Evolutionary conservation across 2,888 invertebrate genomes (phyloP), one percentile per base, ranked within the genome.

Genomic region (Drosophila austrosaltans): DNA sequence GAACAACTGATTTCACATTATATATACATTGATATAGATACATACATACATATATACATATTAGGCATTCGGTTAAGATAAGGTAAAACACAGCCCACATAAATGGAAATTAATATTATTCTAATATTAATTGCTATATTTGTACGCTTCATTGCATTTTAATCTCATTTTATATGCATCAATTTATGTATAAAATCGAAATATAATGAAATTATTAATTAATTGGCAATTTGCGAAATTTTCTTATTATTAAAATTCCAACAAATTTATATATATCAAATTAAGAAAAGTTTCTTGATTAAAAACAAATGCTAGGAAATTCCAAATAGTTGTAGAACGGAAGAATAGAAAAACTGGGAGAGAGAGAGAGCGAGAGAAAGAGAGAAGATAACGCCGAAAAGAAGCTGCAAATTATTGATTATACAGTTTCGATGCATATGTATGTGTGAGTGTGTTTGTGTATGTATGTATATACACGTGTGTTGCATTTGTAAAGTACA

Each of bases 361-460:
- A 30, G 62, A 48, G 54, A 36, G 16, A 16, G 16, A 36, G 16
- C 0, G 16, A 16, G 16, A 16, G 40, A 57, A n/a, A 32, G 36
- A 54, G 28, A 40, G n/a, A 48, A 20, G 61, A 48, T 70, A 70
- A 30, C 53, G 56, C 53, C 12, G 5, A 12, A 10, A 71, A 79
- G 77, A 81, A 72, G 78, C 75, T 78, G 66, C 64, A 63, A 69
- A 67, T 74, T 84, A 82, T 82, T 80, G 81, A 82, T 82, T 81
- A 72, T 72, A 54, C 58, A 16, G 56, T 53, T 53, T 68, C 67
- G 60, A 44, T 69, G 7, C 53, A 66, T 64, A 56, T 48, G 60
- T 25, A 22, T 12, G 44, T 16, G 39, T 61, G 44, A 1, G 22
- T 56, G 8, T 63, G 54, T 30, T 40, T 61, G 32, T 69, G 54